Base-by-base conservation (phyloP, 1,140 invertebrate genomes). In the Drosophila ogumai region DNA sequence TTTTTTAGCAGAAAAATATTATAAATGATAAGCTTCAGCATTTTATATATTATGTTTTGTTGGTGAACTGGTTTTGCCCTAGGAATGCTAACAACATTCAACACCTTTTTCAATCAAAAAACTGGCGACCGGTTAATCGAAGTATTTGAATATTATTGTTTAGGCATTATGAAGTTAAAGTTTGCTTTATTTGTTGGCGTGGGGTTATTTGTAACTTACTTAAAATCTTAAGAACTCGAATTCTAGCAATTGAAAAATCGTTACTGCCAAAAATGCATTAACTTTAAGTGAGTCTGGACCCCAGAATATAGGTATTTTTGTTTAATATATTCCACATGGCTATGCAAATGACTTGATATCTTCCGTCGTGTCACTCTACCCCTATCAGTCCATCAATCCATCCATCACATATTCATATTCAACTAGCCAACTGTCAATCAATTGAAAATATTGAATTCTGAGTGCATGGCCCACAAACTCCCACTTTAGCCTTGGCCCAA, bases 351-450 rank as follows among this genome's bases (percentile, higher is more conserved):
- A 19, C 34, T 72, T 72, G 28, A 63, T 43, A 63, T 43, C 60
- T 58, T 44, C n/a, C 12, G 32, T 15, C 52, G 12, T 69, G 68
- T 58, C 52, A 49, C 7, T 25, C 22, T 31, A 10, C 28, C 46
- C n/a, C 25, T 31, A 71, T 50, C 54, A 63, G 36, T 61, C 75
- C 43, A 60, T 73, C 76, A 78, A 73, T 77, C 69, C 50, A 73
- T 52, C 69, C 36, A 38, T 67, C 61, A 55, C 36, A 63, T 38
- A 38, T 66, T 50, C n/a, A 50, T 32, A 64, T 63, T 55, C 25
- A 38, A 40, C 56, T 61, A 36, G 17, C 19, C 40, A 52, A 19
- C 59, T 34, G 43, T 28, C 40, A 47, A 15, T 54, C 65, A 65
- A 52, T 57, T 57, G 32, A 5, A 32, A 44, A 75, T 74, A 76